Percentiles rank a stretch among this genome's conserved stretches.
phyloP scores from a whole-genome alignment of 2,113 vertebrate species.

The Emydocephalus ijimae region DNA sequence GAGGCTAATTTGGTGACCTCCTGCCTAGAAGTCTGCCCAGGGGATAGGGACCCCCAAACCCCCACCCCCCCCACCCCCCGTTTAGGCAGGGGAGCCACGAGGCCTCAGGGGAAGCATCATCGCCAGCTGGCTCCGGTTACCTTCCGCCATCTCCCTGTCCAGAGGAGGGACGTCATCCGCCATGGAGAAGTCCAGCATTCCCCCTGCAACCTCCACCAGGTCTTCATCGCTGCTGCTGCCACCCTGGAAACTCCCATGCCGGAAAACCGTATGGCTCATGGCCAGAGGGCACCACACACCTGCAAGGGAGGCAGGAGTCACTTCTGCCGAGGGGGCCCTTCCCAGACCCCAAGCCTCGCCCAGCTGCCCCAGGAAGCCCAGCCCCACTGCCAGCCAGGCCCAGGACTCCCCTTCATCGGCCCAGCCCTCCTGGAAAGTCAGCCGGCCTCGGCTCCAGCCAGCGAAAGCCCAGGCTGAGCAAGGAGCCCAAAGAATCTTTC shows the following conservation, averaged over 20 bases:
- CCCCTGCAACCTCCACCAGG: conserved; percentile 88
- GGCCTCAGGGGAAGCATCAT: background rate
- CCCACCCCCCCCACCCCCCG: too few relatives aligned
- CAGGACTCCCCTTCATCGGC: background rate
- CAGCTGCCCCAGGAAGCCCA: background rate
- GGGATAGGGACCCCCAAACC: background rate
- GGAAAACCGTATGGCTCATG: conserved; percentile 81
- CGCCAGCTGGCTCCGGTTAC: conserved; percentile 50
- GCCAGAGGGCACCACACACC: conserved; percentile 45
- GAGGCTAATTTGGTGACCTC: background rate
- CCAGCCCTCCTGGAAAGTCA: background rate
- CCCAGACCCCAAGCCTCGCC: background rate
- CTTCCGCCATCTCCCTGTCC: conserved; percentile 74
- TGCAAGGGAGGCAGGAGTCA: background rate
- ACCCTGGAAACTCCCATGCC: conserved; percentile 74
- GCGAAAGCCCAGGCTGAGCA: background rate
- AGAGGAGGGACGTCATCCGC: conserved; percentile 83
- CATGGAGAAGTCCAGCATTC: conserved; percentile 79
- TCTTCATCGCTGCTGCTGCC: conserved; percentile 86
- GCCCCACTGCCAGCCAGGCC: background rate
- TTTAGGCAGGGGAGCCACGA: too few relatives aligned
- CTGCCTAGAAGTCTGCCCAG: background rate
- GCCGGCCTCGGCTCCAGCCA: background rate
- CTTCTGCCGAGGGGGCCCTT: background rate
- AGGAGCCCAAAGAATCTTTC: background rate